Conservation (phyloP, 1,140 invertebrate genomes). For the Planococcus citri region DNA sequence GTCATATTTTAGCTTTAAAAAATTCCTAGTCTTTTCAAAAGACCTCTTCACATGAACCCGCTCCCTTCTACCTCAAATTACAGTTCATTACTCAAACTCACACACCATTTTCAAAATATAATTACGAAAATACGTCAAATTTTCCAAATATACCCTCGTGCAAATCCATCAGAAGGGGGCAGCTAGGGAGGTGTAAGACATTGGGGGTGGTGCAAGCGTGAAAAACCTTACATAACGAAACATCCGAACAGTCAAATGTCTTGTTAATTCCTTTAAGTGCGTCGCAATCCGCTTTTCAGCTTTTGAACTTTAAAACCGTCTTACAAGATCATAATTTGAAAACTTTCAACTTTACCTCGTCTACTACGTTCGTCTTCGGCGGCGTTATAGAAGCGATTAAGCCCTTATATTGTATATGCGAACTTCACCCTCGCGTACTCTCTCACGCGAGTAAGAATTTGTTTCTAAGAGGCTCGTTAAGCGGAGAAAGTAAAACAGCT, state of each 20-base stretch:
- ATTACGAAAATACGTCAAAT: neutral
- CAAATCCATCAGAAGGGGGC: neutral
- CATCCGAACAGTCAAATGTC: neutral
- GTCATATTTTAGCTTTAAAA: too few relatives aligned
- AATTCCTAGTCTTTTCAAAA: too few relatives aligned
- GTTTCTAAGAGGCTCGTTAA: conserved; percentile 2
- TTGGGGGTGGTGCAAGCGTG: neutral
- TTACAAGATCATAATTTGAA: conserved; percentile 4
- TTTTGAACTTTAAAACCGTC: conserved; percentile 7
- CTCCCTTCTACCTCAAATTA: too few relatives aligned
- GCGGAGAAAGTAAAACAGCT: neutral
- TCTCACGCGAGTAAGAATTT: neutral
- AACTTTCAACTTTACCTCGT: conserved; percentile 2
- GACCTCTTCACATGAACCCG: too few relatives aligned
- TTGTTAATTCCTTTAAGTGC: conserved; percentile 7
- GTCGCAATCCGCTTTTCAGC: conserved; percentile 1
- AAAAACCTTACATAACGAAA: neutral
- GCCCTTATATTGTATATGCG: neutral
- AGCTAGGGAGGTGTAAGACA: too few relatives aligned
- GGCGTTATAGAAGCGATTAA: neutral
- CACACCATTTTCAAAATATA: too few relatives aligned
- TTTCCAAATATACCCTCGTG: neutral
- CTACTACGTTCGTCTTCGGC: neutral
- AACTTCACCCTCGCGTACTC: neutral
- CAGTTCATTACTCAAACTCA: too few relatives aligned